A percentile compares a stretch with the other conserved stretches of the same genome.
Conservation (phyloP, 2,888 invertebrate species). For the Melieria omissa region DNA sequence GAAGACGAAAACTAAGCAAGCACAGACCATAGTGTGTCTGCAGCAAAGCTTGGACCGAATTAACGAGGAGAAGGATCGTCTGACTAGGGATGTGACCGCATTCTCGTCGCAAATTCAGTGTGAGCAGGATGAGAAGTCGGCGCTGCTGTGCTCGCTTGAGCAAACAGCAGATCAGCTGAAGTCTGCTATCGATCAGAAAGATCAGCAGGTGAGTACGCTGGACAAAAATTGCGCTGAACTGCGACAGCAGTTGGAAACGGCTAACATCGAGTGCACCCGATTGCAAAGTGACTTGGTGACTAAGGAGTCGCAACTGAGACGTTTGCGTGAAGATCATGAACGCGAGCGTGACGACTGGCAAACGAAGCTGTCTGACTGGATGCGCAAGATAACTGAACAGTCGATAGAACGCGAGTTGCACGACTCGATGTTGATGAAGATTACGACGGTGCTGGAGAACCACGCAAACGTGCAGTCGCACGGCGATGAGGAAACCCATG, state of each 20-base stretch:
- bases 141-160: slow-evolving; percentile 42
- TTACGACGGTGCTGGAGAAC: slow-evolving; percentile 41
- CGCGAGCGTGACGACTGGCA: slow-evolving; percentile 42
- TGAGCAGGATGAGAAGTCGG: slow-evolving; percentile 44
- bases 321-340: slow-evolving; percentile 39
- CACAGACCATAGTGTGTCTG: slow-evolving; percentile 14
- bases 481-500: not conserved
- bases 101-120: slow-evolving; percentile 31
- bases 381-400: slow-evolving; percentile 35
- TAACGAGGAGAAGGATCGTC: slow-evolving; percentile 35
- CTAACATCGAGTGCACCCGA: slow-evolving; percentile 34
- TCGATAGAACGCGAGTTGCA: slow-evolving; percentile 36
- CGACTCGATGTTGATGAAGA: slow-evolving; percentile 37
- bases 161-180: slow-evolving; percentile 45
- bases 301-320: slow-evolving; percentile 38
- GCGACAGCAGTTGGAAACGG: slow-evolving; percentile 24
- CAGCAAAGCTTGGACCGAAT: slow-evolving; percentile 32
- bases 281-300: slow-evolving; percentile 41
- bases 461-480: slow-evolving; percentile 35
- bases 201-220: slow-evolving; percentile 25
- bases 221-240: slow-evolving; percentile 36
- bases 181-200: slow-evolving; percentile 32
- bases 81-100: slow-evolving; percentile 23
- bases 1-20: slow-evolving; percentile 22
- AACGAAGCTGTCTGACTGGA: slow-evolving; percentile 29